A percentile compares a stretch with the other conserved stretches of the same genome.
These are phyloP conservation scores for Ctenosaura bakeri DNA, from an alignment of 2,797 vertebrate species.

Conservation along the genomic window DNA sequence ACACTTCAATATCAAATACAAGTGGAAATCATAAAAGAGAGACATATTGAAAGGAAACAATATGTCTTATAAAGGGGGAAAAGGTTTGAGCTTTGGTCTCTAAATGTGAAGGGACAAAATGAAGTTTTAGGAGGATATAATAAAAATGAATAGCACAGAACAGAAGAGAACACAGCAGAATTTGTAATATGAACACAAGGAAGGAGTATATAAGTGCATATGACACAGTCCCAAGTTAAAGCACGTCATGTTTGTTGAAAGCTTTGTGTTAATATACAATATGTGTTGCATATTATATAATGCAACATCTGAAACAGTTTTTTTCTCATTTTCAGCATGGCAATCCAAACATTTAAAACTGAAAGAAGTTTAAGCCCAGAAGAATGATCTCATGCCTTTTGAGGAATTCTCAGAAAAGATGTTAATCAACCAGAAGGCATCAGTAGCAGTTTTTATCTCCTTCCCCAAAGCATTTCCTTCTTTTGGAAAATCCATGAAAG, in stretches of 20 bases:
- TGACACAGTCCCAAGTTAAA: conserved; percentile 24
- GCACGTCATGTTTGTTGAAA: conserved; percentile 17
- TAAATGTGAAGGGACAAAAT: rapidly evolving
- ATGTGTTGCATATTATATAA: conserved; percentile 30
- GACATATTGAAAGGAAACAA: not conserved
- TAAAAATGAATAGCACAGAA: not conserved
- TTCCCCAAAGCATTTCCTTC: not conserved
- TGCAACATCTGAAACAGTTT: conserved; percentile 21
- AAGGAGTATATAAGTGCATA: not conserved
- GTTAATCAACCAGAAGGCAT: not conserved
- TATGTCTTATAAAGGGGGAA: not conserved
- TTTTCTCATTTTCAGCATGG: not conserved
- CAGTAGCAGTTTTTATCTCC: conserved; percentile 9
- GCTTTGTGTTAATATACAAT: no score
- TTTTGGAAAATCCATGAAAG: not conserved
- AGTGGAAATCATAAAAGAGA: not conserved
- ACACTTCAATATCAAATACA: not conserved
- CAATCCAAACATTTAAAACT: conserved; percentile 52
- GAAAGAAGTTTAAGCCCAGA: conserved; percentile 8
- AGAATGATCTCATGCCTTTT: conserved; percentile 28
- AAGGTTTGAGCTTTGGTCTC: not conserved
- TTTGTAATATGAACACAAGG: no score
- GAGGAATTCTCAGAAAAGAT: not conserved
- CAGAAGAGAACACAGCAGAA: no score
- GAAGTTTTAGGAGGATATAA: rapidly evolving